Conservation (phyloP, 2,113 vertebrate genomes). For the Mesitornis unicolor region DNA sequence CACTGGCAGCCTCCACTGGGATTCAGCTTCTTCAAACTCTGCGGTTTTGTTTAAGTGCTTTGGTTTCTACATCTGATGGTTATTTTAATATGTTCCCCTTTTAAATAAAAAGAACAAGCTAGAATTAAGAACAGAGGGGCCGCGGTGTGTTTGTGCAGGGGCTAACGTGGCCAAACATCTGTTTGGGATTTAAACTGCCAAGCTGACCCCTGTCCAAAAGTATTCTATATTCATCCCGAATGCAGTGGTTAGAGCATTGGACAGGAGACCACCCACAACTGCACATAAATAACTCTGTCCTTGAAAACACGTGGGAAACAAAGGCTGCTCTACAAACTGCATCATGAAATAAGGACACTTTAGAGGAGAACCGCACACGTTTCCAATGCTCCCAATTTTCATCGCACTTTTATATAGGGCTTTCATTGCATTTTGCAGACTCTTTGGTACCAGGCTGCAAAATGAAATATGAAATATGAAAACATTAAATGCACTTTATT, state of each 20-base stretch:
- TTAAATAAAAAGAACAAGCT: not conserved
- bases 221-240: not conserved
- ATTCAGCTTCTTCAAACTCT: not conserved
- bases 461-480: not conserved
- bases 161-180: conserved; percentile 34
- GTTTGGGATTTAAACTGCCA: conserved; percentile 46
- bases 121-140: not conserved
- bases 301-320: conserved; percentile 5
- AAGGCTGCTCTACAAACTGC: not conserved
- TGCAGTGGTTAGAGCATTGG: not conserved
- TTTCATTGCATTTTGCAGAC: conserved; percentile 28
- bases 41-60: not conserved
- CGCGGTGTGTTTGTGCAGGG: not conserved
- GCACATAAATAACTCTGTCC: not conserved
- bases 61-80: not conserved
- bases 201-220: conserved; percentile 28
- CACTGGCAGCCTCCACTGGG: accelerated
- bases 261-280: conserved; percentile 26
- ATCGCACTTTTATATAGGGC: accelerated
- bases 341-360: not conserved
- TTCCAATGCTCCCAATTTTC: not conserved
- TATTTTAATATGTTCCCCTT: not conserved
- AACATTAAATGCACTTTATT: not conserved
- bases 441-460: not conserved
- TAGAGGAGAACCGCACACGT: not conserved